Conservation (phyloP, 2,888 invertebrate genomes). For the Drosophila infuscata region DNA sequence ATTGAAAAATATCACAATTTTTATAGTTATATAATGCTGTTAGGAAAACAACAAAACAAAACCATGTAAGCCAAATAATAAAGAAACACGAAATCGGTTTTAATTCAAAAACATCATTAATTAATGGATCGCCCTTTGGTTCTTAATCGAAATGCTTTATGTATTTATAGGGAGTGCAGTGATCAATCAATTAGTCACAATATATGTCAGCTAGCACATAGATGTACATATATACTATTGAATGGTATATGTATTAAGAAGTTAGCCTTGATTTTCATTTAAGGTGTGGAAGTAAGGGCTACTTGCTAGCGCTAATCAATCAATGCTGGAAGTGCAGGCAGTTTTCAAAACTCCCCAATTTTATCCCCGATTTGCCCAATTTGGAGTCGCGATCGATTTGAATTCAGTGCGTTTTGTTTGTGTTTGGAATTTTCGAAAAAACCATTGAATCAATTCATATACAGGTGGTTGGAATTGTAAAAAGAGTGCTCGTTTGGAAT, state of each 20-base stretch:
- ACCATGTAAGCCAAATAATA: not conserved
- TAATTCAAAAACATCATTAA: conserved; percentile 12
- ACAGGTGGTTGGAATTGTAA: conserved; percentile 83
- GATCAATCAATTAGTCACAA: conserved; percentile 66
- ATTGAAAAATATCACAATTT: conserved; percentile 55
- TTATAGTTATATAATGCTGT: conserved; percentile 35
- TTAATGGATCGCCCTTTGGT: conserved; percentile 9
- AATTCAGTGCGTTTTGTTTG: conserved; percentile 71
- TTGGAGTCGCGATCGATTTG: conserved; percentile 77
- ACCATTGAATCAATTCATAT: conserved; percentile 47
- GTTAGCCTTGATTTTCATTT: conserved; percentile 33
- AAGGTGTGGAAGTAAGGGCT: conserved; percentile 48
- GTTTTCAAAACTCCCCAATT: conserved; percentile 33
- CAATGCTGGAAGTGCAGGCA: conserved; percentile 51
- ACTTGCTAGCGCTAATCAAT: conserved; percentile 41
- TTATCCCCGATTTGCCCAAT: conserved; percentile 6
- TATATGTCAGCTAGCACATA: conserved; percentile 24
- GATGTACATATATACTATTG: conserved; percentile 20
- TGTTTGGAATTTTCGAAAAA: conserved; percentile 35
- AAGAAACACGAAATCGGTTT: not conserved
- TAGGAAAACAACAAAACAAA: not conserved
- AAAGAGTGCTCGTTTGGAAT: conserved; percentile 83
- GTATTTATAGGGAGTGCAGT: conserved; percentile 45
- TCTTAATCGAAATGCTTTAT: conserved; percentile 11
- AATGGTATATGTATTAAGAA: conserved; percentile 25